phyloP scores from a whole-genome alignment of 1,140 invertebrate species.

The Drosophila mayri region DNA sequence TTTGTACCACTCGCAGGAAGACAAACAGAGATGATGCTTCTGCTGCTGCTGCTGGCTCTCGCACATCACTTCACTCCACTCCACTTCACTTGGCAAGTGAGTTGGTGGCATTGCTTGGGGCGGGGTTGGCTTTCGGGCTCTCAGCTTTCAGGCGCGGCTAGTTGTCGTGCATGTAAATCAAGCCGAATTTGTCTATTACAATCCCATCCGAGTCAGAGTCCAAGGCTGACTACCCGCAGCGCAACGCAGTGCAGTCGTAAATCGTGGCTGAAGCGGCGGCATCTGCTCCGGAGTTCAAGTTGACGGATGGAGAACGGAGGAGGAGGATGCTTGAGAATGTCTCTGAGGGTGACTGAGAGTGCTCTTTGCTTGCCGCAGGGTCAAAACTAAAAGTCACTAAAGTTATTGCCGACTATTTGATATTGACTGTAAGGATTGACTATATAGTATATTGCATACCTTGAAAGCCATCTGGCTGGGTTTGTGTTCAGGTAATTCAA shows the following conservation, averaged over 20 bases:
- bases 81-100: conserved; percentile 21
- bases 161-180: conserved; percentile 47
- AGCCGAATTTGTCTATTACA: conserved; percentile 47
- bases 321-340: not conserved
- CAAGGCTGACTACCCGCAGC: conserved; percentile 20
- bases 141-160: not conserved
- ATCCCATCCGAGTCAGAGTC: conserved; percentile 34
- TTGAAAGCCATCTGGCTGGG: not conserved
- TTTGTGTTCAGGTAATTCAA: not conserved
- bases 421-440: not conserved
- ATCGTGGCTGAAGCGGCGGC: conserved; percentile 17
- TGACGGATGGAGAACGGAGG: conserved; percentile 6
- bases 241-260: conserved; percentile 4
- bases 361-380: conserved; percentile 5
- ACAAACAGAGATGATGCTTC: conserved; percentile 19
- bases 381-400: conserved; percentile 18
- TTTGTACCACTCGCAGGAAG: conserved; percentile 30
- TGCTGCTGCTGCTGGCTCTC: not conserved
- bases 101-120: conserved; percentile 20
- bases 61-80: conserved; percentile 36
- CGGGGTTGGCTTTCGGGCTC: not conserved
- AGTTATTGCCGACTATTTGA: conserved; percentile 13
- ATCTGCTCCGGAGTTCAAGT: conserved; percentile 28
- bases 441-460: too few species aligned
- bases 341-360: conserved; percentile 15